These are phyloP conservation scores for Sinocyclocheilus maitianheensis DNA, from an alignment of 2,113 vertebrate species.

Conservation along the genomic window DNA sequence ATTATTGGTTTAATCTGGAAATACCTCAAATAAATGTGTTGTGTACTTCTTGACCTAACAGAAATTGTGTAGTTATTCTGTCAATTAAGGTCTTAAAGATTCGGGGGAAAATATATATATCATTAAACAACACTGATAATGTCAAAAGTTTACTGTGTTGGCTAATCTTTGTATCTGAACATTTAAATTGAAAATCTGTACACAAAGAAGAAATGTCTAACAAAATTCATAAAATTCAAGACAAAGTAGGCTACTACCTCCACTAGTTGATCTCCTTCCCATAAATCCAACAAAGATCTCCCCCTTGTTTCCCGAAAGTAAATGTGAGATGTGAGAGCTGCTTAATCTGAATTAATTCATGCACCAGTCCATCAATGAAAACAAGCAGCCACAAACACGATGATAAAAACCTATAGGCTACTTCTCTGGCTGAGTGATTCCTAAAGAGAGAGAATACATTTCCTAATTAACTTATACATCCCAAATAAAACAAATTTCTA, in stretches of 20 bases:
- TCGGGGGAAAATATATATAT: not conserved
- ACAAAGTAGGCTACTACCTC: constrained; percentile 61
- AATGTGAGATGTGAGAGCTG: too few relatives aligned
- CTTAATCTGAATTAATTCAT: too few relatives aligned
- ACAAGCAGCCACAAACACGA: not conserved
- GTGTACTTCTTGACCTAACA: not conserved
- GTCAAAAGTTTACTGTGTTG: not conserved
- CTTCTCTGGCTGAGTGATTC: constrained; percentile 53
- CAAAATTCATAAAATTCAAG: not conserved
- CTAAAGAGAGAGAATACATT: constrained; percentile 48
- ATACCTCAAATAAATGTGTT: not conserved
- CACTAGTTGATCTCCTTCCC: constrained; percentile 63
- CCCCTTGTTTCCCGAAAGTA: constrained; percentile 67
- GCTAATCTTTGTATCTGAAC: too few relatives aligned
- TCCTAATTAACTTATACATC: not conserved
- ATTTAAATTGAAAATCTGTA: not conserved
- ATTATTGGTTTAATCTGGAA: not conserved
- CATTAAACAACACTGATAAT: not conserved
- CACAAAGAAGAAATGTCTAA: not conserved
- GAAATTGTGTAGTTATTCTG: not conserved
- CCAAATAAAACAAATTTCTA: not conserved
- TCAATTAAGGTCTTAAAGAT: not conserved
- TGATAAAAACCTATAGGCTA: constrained; percentile 24
- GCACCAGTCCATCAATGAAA: too few relatives aligned
- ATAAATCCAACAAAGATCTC: constrained; percentile 73